Percentiles rank a stretch among this genome's conserved stretches.
Conservation (phyloP, 2,113 vertebrate species). For the Aythya baeri region DNA sequence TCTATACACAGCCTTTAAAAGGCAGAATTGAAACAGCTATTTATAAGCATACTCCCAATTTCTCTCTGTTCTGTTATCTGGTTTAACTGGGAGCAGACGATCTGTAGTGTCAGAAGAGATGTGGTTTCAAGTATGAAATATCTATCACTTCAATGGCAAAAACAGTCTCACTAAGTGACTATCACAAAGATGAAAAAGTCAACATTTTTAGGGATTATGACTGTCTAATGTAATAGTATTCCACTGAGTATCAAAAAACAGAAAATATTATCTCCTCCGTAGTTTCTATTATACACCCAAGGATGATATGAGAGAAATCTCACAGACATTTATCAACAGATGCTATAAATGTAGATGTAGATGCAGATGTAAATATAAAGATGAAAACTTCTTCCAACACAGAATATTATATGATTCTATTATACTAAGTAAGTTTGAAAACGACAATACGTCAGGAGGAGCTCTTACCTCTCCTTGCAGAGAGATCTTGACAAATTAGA, state of each 20-base stretch:
- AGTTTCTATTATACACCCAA: neutral
- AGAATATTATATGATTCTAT: no score
- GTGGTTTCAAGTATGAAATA: neutral
- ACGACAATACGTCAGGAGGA: neutral
- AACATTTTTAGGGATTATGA: neutral
- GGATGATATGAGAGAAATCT: neutral
- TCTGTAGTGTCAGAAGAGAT: neutral
- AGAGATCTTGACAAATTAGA: neutral
- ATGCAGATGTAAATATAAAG: neutral
- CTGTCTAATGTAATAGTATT: neutral
- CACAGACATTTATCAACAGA: fast-evolving
- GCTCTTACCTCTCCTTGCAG: neutral
- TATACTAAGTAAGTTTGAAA: neutral
- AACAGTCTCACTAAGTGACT: neutral
- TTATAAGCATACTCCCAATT: neutral
- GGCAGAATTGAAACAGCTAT: neutral
- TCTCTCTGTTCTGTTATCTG: neutral
- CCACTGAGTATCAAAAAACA: neutral
- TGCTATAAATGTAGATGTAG: neutral
- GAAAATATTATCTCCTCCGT: neutral
- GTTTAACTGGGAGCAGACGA: neutral
- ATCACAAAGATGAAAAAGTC: neutral
- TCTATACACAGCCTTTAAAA: neutral
- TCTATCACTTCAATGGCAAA: neutral
- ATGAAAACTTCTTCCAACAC: neutral